Evolutionary conservation across 2,888 invertebrate genomes (phyloP).

Genomic region (Phaedon cochleariae): DNA sequence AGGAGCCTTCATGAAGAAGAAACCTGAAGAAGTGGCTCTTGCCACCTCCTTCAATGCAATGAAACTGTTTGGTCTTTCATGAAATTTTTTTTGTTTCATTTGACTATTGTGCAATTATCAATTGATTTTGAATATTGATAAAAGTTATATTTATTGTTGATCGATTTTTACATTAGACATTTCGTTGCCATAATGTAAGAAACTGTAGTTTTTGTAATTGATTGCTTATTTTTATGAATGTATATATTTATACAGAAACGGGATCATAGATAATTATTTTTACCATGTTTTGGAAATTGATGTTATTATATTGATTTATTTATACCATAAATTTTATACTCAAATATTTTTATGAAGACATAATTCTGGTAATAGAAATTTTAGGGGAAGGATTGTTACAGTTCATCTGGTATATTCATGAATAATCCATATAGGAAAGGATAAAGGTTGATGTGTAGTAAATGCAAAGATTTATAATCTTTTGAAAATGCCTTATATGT

Average conservation of each 20-base stretch:
- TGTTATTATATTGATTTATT: neutral
- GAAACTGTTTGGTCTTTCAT: slow-evolving; percentile 86
- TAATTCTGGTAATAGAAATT: too few relatives aligned
- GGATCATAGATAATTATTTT: slow-evolving; percentile 16
- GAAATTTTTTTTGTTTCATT: slow-evolving; percentile 58
- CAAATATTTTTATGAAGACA: too few relatives aligned
- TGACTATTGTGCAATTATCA: neutral
- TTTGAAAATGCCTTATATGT: neutral
- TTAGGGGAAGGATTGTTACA: too few relatives aligned
- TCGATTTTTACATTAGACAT: slow-evolving; percentile 1
- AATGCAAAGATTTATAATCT: too few relatives aligned
- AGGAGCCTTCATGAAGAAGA: slow-evolving; percentile 88
- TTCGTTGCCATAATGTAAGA: slow-evolving; percentile 15
- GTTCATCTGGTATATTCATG: too few relatives aligned
- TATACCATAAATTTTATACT: too few relatives aligned
- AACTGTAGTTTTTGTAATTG: slow-evolving; percentile 7
- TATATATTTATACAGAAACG: slow-evolving; percentile 23
- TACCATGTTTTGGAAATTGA: neutral
- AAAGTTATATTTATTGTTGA: slow-evolving; percentile 15
- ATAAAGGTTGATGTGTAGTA: too few relatives aligned
- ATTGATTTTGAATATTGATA: slow-evolving; percentile 4
- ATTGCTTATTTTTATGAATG: slow-evolving; percentile 15
- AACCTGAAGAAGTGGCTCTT: slow-evolving; percentile 88
- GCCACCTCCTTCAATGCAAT: slow-evolving; percentile 92
- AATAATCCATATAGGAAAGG: too few relatives aligned